Evolutionary conservation across 2,113 vertebrate species (phyloP), one percentile per base, ranked within the genome.

Genomic region (Grammomys surdaster): DNA sequence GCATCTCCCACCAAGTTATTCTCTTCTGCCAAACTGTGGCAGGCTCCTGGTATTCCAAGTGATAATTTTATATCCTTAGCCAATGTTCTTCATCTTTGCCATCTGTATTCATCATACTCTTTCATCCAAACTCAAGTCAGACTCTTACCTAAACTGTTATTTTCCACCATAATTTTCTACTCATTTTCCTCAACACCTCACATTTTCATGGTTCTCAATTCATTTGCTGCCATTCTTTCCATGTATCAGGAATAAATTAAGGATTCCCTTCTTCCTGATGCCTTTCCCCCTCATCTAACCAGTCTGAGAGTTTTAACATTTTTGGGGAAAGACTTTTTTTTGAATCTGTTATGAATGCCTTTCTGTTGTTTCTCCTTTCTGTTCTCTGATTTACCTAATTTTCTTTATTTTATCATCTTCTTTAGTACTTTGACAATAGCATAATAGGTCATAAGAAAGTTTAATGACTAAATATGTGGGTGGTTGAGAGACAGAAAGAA

Each of bases 321-420:
- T 80, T 77, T 14, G 67, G 10, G 10, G 24, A 28, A 31, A 93
- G 17, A 5, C 70, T 69, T 95, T 81, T 22, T 36, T 54, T 85
- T 31, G 82, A 48, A 72, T 84, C 28, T 67, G 7, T 70, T 84
- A 67, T 48, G 58, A 77, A 88, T 88, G 33, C 0, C 22, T 90
- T 89, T 94, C 43, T 26, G 1, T 60, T 31, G 28, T 56, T 43
- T 81, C n/a, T 93, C 88, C 58, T 89, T 89, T 51, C 31, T 75
- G 4, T 22, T 82, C 60, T 86, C 33, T 78, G 36, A 93, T 89
- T 87, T 93, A 56, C 2, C 89, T 95, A 76, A 91, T 95, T 94
- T 80, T 94, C 48, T 80, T 69, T 51, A 77, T 73, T 40, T 78
- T 69, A 67, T 84, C 93, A n/a, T 93, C 26, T 88, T 43, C 31